These are phyloP conservation scores for Mixornis gularis DNA, from an alignment of 2,113 vertebrate genomes.

Conservation along the genomic window DNA sequence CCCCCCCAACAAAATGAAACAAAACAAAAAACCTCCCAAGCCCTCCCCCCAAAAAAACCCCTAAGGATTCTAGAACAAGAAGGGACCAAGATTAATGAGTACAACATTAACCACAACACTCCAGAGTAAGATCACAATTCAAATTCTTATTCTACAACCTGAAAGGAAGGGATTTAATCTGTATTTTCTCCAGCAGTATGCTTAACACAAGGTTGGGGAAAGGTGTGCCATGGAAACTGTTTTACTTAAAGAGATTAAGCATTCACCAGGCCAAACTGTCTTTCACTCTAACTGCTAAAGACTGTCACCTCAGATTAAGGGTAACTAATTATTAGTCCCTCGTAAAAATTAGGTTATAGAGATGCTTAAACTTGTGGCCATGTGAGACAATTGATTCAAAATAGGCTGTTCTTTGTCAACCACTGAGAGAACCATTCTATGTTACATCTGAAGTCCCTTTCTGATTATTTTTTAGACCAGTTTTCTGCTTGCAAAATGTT, in stretches of 20 bases:
- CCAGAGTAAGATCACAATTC: neutral
- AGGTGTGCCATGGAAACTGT: neutral
- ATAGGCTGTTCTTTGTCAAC: neutral
- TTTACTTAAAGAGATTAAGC: neutral
- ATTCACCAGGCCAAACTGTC: neutral
- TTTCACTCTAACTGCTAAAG: neutral
- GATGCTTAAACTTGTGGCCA: neutral
- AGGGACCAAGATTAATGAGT: neutral
- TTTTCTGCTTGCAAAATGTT: neutral
- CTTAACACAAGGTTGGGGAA: neutral
- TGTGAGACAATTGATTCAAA: neutral
- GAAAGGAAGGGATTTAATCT: neutral
- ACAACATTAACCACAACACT: neutral
- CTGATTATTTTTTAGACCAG: neutral
- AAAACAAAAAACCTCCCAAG: neutral
- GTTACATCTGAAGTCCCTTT: neutral
- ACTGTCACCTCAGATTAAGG: neutral
- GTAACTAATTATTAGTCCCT: neutral
- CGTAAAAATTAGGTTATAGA: neutral
- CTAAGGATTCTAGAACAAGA: neutral
- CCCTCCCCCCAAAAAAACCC: rapidly evolving
- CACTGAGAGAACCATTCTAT: neutral
- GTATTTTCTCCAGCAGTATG: neutral
- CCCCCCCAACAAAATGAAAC: neutral
- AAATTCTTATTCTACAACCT: neutral